Base-by-base conservation (phyloP, 2,797 vertebrate genomes). In the Epinephelus coioides region DNA sequence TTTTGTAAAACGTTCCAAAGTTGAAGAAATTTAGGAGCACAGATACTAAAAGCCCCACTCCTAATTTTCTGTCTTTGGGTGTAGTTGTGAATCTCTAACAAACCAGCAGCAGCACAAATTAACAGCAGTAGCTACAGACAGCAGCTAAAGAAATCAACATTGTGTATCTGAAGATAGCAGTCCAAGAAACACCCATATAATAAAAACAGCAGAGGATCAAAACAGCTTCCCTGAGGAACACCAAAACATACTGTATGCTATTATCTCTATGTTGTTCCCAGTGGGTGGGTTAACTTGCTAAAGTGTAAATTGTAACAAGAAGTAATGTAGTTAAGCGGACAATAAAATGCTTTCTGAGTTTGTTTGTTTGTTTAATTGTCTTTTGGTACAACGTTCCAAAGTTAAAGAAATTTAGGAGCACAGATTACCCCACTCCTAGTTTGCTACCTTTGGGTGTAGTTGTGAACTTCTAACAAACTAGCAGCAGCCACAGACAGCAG, bases 151-250 rank as follows among this genome's bases (percentile, higher is more conserved):
- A 40, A 40, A 40, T 40, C 38, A 40, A 40, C 38, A 40, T 11
- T 11, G 8, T 59, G n/a, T 43, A 21, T 61, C 21, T 43, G n/a
- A 30, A 30, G 27, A 30, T 30, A 30, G 27, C 27, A 30, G n/a
- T 30, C 27, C 5, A 30, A 30, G 27, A 30, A 6, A 30, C 27
- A 1, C n/a, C 4, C 10, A 19, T 23, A 25, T 3, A 18, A 71
- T 6, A 51, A 23, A 60, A 71, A 71, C 6, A 9, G 1, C 40
- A 44, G 23, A 6, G 53, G 38, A 56, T 54, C 43, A 10, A 17
- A 57, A 34, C 34, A 46, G 23, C 50, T 47, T 46, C 67, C 54
- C 67, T n/a, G 67, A 69, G 67, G 40, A 61, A 51, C 56, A 51
- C 46, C 55, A 18, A n/a, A 23, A 25, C 21, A 54, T 12, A 18